A percentile compares a stretch with the other conserved stretches of the same genome.
Evolutionary conservation across 2,113 vertebrate genomes (phyloP).

Genomic region (rat (Rattus norvegicus)): GRCr8 NC_086022.1:108761001-108761500

Average conservation of each 20-base stretch:
- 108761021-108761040: background rate
- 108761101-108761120: background rate
- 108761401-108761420: background rate
- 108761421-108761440: background rate
- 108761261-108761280: background rate
- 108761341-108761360: background rate
- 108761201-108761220: background rate
- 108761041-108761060: background rate
- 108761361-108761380: background rate
- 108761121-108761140: background rate
- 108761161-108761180: background rate
- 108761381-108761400: constrained; percentile 26
- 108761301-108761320: background rate
- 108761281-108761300: background rate
- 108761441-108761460: constrained; percentile 42
- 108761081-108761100: too few species aligned
- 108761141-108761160: background rate
- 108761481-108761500: background rate
- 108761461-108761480: constrained; percentile 55
- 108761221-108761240: background rate
- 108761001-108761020: background rate
- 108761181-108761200: background rate
- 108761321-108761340: constrained; percentile 22
- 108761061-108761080: background rate
- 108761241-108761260: background rate